Evolutionary conservation across 2,797 vertebrate genomes (phyloP).

Genomic region (Pangasius macronema): DNA sequence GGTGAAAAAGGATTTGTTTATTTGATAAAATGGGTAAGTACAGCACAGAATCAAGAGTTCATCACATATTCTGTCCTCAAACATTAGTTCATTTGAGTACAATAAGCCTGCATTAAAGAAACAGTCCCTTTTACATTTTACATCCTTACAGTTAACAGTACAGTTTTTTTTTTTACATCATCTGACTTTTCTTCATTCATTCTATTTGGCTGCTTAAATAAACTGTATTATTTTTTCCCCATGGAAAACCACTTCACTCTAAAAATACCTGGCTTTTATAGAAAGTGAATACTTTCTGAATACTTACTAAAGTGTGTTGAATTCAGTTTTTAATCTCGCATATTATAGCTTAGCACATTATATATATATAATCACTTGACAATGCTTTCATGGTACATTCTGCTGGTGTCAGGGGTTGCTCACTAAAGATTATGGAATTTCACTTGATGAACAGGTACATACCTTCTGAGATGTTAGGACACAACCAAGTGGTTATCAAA

Average conservation of each 20-base stretch:
- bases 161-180: background rate
- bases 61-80: background rate
- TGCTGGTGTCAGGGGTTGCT: constrained; percentile 16
- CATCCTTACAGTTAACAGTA: constrained; percentile 4
- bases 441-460: background rate
- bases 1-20: constrained; percentile 21
- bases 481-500: background rate
- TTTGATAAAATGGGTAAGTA: background rate
- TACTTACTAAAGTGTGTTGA: background rate
- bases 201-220: constrained; percentile 13
- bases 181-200: background rate
- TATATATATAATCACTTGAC: background rate
- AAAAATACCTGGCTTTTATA: constrained; percentile 13
- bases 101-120: background rate
- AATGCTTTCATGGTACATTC: constrained; percentile 1
- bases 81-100: constrained; percentile 4
- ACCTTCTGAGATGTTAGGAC: background rate
- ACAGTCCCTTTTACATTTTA: constrained; percentile 12
- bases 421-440: constrained; percentile 22
- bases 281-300: constrained; percentile 11
- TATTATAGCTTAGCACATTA: background rate
- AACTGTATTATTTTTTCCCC: background rate
- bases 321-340: background rate
- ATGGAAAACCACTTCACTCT: background rate
- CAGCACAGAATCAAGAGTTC: background rate